Evolutionary conservation across 2,797 vertebrate genomes (phyloP).

Genomic region (Eleutherodactylus coqui): DNA sequence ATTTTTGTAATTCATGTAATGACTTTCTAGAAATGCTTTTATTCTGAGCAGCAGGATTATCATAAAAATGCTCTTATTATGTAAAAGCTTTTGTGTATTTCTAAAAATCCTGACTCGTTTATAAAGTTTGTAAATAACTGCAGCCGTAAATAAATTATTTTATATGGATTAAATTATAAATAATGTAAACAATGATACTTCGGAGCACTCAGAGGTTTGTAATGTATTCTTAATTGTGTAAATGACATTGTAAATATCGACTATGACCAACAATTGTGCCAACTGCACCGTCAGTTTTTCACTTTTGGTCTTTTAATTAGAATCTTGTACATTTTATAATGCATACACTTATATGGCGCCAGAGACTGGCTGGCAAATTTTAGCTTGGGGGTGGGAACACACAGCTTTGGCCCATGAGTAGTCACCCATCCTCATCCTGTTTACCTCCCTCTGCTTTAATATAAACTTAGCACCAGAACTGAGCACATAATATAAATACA

Average conservation of each 20-base stretch:
- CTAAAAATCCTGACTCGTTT: background rate
- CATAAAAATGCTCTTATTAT: background rate
- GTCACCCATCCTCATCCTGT: too few relatives aligned
- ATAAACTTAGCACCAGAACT: too few relatives aligned
- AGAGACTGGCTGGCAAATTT: too few relatives aligned
- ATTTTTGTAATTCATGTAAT: constrained; percentile 14
- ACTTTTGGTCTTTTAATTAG: background rate
- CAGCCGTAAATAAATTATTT: background rate
- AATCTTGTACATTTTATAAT: background rate
- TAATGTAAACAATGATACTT: background rate
- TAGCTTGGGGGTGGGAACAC: too few relatives aligned
- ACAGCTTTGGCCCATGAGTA: too few relatives aligned
- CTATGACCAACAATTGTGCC: background rate
- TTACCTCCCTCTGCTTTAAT: too few relatives aligned
- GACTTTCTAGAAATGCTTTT: constrained; percentile 23
- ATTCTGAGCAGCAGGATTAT: background rate
- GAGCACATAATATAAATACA: too few relatives aligned
- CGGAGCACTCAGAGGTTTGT: background rate
- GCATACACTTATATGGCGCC: background rate
- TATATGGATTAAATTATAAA: background rate
- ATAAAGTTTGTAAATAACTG: background rate
- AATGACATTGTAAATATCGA: background rate
- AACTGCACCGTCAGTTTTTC: background rate
- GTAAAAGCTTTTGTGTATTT: constrained; percentile 22
- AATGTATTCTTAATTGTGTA: background rate